phyloP scores from a whole-genome alignment of 2,113 vertebrate genomes.

The Nanorana parkeri region DNA sequence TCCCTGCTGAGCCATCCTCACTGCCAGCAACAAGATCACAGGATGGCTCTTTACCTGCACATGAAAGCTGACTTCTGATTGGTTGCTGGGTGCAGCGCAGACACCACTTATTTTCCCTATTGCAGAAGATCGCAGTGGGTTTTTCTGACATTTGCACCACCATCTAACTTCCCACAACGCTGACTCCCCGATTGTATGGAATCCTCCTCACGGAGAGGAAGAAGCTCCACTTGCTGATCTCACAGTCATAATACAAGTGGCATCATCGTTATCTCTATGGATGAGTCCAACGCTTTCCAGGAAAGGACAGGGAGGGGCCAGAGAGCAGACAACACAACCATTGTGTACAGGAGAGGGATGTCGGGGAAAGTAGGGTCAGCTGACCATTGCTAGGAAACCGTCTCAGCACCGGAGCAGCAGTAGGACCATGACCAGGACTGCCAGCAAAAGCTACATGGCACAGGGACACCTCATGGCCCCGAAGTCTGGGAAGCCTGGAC shows the following conservation, averaged over 20 bases:
- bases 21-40: no score
- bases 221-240: neutral
- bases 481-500: no score
- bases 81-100: no score
- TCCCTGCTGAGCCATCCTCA: no score
- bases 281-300: slow-evolving; percentile 34
- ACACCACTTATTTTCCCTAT: no score
- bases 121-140: no score
- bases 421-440: no score
- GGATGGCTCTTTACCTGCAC: no score
- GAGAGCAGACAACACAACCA: slow-evolving; percentile 21
- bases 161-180: no score
- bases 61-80: no score
- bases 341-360: slow-evolving; percentile 7
- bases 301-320: neutral
- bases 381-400: neutral
- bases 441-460: neutral
- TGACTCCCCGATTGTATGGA: no score
- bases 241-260: neutral
- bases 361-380: slow-evolving; percentile 11
- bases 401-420: neutral
- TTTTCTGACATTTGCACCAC: neutral
- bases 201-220: neutral
- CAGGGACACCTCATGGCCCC: neutral
- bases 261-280: neutral